Evolutionary conservation across 1,140 invertebrate species (phyloP).

Genomic region (Philotrypesis tridentata): DNA sequence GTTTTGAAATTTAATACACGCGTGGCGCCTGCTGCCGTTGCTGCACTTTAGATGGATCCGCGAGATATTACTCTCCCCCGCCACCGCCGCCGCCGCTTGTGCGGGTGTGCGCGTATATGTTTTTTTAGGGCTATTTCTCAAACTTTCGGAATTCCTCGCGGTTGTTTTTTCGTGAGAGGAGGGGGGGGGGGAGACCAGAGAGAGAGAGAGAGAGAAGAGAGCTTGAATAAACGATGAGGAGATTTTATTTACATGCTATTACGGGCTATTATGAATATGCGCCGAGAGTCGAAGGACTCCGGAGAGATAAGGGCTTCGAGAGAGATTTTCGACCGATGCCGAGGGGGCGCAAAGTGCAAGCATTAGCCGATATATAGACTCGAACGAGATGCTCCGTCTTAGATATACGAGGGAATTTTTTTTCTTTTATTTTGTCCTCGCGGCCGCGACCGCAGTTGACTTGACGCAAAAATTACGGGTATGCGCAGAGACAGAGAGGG

Average conservation of each 20-base stretch:
- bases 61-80: too few relatives aligned
- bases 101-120: too few relatives aligned
- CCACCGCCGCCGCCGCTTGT: background rate
- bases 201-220: background rate
- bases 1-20: constrained; percentile 28
- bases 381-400: too few relatives aligned
- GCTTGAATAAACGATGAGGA: constrained; percentile 26
- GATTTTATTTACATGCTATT: constrained; percentile 35
- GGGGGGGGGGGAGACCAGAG: too few relatives aligned
- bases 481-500: background rate
- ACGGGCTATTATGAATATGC: background rate
- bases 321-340: background rate
- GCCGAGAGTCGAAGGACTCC: background rate
- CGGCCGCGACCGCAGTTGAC: background rate
- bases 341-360: background rate
- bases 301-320: background rate
- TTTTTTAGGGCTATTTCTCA: constrained; percentile 25
- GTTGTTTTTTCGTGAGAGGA: background rate
- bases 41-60: constrained; percentile 17
- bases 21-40: background rate
- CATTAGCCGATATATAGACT: background rate
- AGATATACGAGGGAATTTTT: background rate
- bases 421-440: background rate
- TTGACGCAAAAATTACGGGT: background rate
- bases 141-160: background rate